These are phyloP conservation scores for Chesias legatella DNA, from an alignment of 2,888 invertebrate species.

Conservation along the genomic window DNA sequence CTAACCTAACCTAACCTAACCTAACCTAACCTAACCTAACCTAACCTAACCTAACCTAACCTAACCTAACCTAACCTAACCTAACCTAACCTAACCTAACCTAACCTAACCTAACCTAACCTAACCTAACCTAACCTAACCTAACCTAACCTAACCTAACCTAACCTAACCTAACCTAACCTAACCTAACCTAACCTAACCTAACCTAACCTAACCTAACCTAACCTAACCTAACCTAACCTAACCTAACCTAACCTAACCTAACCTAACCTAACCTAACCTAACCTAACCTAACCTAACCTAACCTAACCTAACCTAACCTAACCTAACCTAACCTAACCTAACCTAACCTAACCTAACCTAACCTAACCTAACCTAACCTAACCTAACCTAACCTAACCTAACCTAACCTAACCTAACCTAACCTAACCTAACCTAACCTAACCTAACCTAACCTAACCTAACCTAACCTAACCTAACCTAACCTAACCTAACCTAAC, in stretches of 20 bases:
- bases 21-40: conserved; percentile 19
- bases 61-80: conserved; percentile 15
- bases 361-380: background rate
- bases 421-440: conserved; percentile 1
- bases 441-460: conserved; percentile 1
- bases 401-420: conserved; percentile 1
- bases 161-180: conserved; percentile 18
- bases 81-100: conserved; percentile 20
- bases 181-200: conserved; percentile 16
- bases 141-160: conserved; percentile 19
- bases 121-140: conserved; percentile 16
- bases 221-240: conserved; percentile 9
- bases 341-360: conserved; percentile 1
- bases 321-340: conserved; percentile 7
- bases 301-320: conserved; percentile 12
- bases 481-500: conserved; percentile 1
- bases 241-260: conserved; percentile 11
- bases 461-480: conserved; percentile 1
- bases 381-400: conserved; percentile 1
- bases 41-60: conserved; percentile 19
- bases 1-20: conserved; percentile 16
- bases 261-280: conserved; percentile 12
- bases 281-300: conserved; percentile 12
- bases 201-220: conserved; percentile 15
- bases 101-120: conserved; percentile 18